Conservation (phyloP, 2,113 vertebrate genomes). For the Ceratotherium simum region DNA sequence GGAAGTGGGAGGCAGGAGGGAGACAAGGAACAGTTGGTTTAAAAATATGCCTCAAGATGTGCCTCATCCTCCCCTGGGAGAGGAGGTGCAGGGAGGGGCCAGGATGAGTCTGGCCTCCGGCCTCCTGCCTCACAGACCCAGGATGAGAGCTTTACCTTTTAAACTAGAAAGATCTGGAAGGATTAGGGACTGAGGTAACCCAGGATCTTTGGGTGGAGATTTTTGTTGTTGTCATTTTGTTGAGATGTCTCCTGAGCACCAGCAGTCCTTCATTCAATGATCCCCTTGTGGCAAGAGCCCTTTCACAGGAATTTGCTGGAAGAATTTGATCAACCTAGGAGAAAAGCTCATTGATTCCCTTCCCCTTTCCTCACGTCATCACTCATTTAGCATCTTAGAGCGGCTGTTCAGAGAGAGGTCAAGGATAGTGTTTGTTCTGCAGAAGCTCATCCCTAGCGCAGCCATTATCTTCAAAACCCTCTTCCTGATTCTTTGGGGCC, state of each 20-base stretch:
- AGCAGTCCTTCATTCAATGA: background rate
- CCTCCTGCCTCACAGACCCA: background rate
- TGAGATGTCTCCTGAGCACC: background rate
- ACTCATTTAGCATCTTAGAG: background rate
- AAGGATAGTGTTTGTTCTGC: no score
- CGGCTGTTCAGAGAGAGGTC: background rate
- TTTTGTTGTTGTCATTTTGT: background rate
- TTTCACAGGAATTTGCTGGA: background rate
- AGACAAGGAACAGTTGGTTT: background rate
- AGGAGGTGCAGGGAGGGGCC: background rate
- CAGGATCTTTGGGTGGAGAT: background rate
- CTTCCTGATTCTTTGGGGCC: background rate
- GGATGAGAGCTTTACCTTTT: background rate
- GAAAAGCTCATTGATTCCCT: background rate
- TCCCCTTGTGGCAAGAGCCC: background rate
- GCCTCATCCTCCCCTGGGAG: background rate
- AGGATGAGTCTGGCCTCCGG: background rate
- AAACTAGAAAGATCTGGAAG: background rate
- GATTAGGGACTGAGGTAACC: background rate
- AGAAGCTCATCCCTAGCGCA: background rate
- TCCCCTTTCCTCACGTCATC: background rate
- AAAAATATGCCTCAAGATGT: background rate
- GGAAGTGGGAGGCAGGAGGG: background rate
- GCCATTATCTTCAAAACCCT: background rate
- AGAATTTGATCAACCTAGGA: background rate